Evolutionary conservation across 2,113 vertebrate genomes (phyloP).

Genomic region (Datnioides undecimradiatus): DNA sequence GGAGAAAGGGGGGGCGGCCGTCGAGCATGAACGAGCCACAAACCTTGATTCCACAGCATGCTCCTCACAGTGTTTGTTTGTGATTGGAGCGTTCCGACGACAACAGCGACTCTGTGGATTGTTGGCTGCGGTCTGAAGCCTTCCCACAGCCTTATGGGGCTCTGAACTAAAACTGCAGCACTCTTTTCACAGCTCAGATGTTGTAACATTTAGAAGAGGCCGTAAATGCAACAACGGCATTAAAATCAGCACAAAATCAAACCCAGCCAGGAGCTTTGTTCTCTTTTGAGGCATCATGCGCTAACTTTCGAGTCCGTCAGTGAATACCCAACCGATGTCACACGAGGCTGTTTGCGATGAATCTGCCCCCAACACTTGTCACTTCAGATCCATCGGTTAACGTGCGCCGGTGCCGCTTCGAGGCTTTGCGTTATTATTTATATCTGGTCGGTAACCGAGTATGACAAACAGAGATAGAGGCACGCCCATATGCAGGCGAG

Average conservation of each 20-base stretch:
- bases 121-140: slow-evolving; percentile 7
- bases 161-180: slow-evolving; percentile 7
- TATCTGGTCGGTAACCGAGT: slow-evolving; percentile 62
- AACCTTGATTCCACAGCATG: neutral
- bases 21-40: slow-evolving; percentile 22
- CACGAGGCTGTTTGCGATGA: slow-evolving; percentile 31
- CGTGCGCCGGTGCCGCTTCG: slow-evolving; percentile 49
- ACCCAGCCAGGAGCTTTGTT: slow-evolving; percentile 38
- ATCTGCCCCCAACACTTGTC: slow-evolving; percentile 75
- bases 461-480: slow-evolving; percentile 62
- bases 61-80: neutral
- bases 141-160: slow-evolving; percentile 31
- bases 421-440: slow-evolving; percentile 72
- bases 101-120: slow-evolving; percentile 8
- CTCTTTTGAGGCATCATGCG: slow-evolving; percentile 34
- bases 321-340: slow-evolving; percentile 55
- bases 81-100: neutral
- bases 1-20: neutral
- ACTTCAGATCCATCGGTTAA: slow-evolving; percentile 65
- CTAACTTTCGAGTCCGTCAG: slow-evolving; percentile 36
- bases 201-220: slow-evolving; percentile 29
- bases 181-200: slow-evolving; percentile 56
- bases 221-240: slow-evolving; percentile 55
- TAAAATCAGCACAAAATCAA: slow-evolving; percentile 55
- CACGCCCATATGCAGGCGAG: slow-evolving; percentile 12